phyloP scores from a whole-genome alignment of 2,888 invertebrate genomes.

The Drosophila meridionalis region DNA sequence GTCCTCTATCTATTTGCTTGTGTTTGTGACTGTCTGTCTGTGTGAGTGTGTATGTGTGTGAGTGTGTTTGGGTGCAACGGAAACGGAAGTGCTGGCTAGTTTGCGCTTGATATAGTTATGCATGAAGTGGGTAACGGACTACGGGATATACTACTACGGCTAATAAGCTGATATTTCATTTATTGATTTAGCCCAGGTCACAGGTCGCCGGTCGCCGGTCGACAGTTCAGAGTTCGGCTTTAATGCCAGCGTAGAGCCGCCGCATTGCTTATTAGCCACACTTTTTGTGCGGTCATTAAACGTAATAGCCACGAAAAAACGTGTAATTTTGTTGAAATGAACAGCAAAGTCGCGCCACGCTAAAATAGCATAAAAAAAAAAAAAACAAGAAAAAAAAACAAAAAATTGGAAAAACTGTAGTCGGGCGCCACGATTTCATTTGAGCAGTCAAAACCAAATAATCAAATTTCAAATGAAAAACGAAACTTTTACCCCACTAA shows the following conservation, averaged over 20 bases:
- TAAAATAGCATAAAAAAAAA: slow-evolving; percentile 70
- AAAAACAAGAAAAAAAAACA: slow-evolving; percentile 52
- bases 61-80: slow-evolving; percentile 70
- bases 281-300: slow-evolving; percentile 65
- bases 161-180: slow-evolving; percentile 76
- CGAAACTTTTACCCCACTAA: slow-evolving; percentile 54
- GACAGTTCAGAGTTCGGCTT: slow-evolving; percentile 21
- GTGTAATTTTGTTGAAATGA: slow-evolving; percentile 67
- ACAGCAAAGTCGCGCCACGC: slow-evolving; percentile 49
- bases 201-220: slow-evolving; percentile 16
- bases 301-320: slow-evolving; percentile 69
- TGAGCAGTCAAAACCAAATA: slow-evolving; percentile 58
- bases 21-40: slow-evolving; percentile 16
- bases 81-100: slow-evolving; percentile 82
- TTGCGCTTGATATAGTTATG: slow-evolving; percentile 77
- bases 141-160: slow-evolving; percentile 13
- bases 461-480: slow-evolving; percentile 69
- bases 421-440: slow-evolving; percentile 53
- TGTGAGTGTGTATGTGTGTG: slow-evolving; percentile 29
- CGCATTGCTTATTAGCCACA: slow-evolving; percentile 66
- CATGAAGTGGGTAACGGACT: slow-evolving; percentile 24
- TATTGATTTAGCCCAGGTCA: slow-evolving; percentile 67
- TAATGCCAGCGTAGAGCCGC: slow-evolving; percentile 34
- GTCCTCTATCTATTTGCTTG: slow-evolving; percentile 20
- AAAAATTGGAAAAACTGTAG: slow-evolving; percentile 54